These are phyloP conservation scores for Myotis pilosus DNA, from an alignment of 2,797 vertebrate genomes.

Conservation along the genomic window DNA sequence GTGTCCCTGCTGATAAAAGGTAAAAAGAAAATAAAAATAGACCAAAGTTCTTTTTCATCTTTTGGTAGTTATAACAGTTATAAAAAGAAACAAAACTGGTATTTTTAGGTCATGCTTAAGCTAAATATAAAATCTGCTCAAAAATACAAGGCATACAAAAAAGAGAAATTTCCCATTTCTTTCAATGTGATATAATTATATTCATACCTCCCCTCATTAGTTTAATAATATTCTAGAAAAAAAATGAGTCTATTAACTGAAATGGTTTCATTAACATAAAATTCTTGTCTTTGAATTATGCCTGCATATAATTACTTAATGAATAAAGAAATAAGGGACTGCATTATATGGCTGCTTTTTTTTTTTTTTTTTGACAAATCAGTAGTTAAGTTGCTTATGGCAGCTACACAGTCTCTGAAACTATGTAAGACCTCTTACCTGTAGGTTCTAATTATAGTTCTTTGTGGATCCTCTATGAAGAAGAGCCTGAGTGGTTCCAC, in stretches of 20 bases:
- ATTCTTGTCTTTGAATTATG: not conserved
- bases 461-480: not conserved
- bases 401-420: not conserved
- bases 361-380: not conserved
- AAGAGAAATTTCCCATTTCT: not conserved
- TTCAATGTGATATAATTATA: not conserved
- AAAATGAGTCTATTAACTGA: not conserved
- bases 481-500: not conserved
- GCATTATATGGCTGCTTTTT: not conserved
- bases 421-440: constrained; percentile 23
- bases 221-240: not conserved
- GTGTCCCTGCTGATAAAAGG: not conserved
- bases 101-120: not conserved
- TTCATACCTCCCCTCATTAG: not conserved
- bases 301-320: constrained; percentile 7
- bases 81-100: not conserved
- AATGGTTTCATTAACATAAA: constrained; percentile 19
- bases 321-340: not conserved
- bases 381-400: constrained; percentile 44
- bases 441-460: not conserved
- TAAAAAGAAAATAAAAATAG: not conserved
- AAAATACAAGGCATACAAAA: not conserved
- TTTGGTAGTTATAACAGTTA: not conserved
- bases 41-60: not conserved
- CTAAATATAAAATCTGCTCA: constrained; percentile 4